phyloP scores from a whole-genome alignment of 2,113 vertebrate species.

The Coracopsis vasa region DNA sequence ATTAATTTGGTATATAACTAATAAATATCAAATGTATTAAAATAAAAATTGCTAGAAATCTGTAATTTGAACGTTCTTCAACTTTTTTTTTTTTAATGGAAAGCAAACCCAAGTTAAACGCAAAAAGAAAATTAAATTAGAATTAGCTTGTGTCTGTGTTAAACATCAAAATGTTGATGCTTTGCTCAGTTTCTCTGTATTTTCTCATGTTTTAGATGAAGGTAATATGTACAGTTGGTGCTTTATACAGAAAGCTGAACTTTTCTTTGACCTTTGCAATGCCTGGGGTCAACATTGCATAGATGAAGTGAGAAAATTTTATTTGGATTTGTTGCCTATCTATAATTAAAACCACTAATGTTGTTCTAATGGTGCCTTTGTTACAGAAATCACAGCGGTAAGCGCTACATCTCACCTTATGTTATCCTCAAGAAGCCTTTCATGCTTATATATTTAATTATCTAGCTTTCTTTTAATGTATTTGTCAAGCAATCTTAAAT shows the following conservation, averaged over 20 bases:
- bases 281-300: not conserved
- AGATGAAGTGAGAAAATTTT: not conserved
- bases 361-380: constrained; percentile 41
- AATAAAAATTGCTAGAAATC: not conserved
- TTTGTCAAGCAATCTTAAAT: constrained; percentile 47
- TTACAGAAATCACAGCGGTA: not conserved
- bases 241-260: not conserved
- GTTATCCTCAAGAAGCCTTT: constrained; percentile 48
- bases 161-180: not conserved
- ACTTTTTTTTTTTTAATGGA: not conserved
- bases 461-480: constrained; percentile 37
- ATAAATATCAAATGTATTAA: not conserved
- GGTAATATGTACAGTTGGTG: not conserved
- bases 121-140: not conserved
- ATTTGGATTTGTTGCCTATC: constrained; percentile 24
- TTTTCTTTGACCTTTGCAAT: not conserved
- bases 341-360: constrained; percentile 32
- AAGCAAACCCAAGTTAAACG: not conserved
- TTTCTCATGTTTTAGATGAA: not conserved
- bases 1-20: not conserved
- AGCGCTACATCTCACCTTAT: constrained; percentile 20
- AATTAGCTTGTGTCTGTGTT: not conserved
- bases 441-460: constrained; percentile 43
- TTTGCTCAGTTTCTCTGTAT: not conserved
- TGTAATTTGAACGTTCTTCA: not conserved